Evolutionary conservation across 53 echinoderm and acorn worm genomes (phyloP).

Genomic region (Antedon mediterranea): DNA sequence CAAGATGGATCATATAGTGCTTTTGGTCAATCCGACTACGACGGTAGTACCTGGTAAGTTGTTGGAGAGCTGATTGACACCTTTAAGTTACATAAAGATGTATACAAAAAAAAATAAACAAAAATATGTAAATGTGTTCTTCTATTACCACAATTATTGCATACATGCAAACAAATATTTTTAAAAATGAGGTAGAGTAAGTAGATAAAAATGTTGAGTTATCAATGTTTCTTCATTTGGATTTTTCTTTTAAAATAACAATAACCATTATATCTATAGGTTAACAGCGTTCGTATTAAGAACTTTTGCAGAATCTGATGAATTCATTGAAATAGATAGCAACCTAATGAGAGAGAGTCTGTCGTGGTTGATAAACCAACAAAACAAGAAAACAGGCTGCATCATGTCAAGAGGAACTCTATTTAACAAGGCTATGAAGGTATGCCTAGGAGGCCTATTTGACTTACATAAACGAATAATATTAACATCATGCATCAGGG

Average conservation of each 20-base stretch:
- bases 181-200: no score
- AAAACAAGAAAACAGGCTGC: not conserved
- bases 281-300: not conserved
- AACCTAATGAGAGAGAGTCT: not conserved
- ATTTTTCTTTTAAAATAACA: no score
- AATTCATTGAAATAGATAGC: not conserved
- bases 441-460: not conserved
- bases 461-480: no score
- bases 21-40: constrained; percentile 41
- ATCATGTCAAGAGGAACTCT: not conserved
- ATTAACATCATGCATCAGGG: no score
- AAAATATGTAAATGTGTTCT: no score
- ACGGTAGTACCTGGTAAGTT: constrained; percentile 4
- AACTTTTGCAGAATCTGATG: not conserved
- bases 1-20: constrained; percentile 66
- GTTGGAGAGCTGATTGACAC: no score
- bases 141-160: no score
- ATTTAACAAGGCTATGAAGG: not conserved
- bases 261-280: not conserved
- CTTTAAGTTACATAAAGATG: no score
- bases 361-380: not conserved
- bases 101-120: no score
- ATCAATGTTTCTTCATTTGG: no score
- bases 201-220: no score
- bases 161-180: no score